These are phyloP conservation scores for Cryptus viduatorius DNA, from an alignment of 2,888 invertebrate species.

Conservation along the genomic window DNA sequence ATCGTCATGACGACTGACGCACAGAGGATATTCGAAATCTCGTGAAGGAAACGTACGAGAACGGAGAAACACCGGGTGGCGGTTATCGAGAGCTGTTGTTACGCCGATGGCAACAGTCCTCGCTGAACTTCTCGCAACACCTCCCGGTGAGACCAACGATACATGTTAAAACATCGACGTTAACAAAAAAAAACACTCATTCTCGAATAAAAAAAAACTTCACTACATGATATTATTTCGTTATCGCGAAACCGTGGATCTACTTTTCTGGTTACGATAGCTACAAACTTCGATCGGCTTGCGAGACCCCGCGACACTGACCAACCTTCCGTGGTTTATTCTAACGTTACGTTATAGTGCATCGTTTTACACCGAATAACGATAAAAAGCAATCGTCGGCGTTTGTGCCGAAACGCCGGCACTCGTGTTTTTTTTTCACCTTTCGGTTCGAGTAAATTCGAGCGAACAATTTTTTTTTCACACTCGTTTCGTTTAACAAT, in stretches of 20 bases:
- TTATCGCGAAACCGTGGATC: too few relatives aligned
- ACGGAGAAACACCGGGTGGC: constrained; percentile 36
- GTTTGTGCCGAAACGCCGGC: constrained; percentile 6
- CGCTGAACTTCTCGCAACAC: neutral
- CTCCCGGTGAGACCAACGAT: constrained; percentile 36
- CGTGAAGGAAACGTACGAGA: constrained; percentile 44
- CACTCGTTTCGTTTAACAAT: neutral
- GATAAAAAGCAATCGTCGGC: constrained; percentile 22
- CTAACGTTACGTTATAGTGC: neutral
- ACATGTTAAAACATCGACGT: neutral
- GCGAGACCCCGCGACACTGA: neutral
- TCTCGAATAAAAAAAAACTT: neutral
- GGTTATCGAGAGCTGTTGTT: constrained; percentile 25
- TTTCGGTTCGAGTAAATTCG: neutral
- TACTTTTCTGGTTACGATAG: neutral
- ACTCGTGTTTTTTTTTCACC: neutral
- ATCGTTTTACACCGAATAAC: neutral
- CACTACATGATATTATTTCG: neutral
- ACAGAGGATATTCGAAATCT: constrained; percentile 57
- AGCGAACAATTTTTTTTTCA: neutral
- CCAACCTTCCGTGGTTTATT: neutral
- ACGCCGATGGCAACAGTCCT: constrained; percentile 38
- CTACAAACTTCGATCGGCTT: neutral
- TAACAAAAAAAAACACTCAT: too few relatives aligned
- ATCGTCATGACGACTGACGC: constrained; percentile 67